Evolutionary conservation across 2,113 vertebrate species (phyloP), one percentile per base, ranked within the genome.

Genomic region (Eonycteris spelaea): DNA sequence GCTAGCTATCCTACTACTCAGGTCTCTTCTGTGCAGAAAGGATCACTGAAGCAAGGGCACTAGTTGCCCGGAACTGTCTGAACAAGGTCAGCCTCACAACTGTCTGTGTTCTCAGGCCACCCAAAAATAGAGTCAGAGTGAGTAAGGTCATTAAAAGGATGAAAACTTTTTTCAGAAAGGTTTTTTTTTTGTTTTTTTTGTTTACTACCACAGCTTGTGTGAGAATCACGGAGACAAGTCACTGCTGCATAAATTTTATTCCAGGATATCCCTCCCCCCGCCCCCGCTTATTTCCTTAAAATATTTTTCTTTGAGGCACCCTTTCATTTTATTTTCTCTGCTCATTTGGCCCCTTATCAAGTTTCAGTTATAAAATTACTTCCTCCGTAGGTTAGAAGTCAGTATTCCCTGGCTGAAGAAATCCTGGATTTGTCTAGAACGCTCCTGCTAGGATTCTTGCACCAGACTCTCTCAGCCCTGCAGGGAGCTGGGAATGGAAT

Each of bases 401-500:
- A 18, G 33, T 71, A 10, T 19, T 43, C 35, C 53, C 59, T 26
- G n/a, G 38, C 24, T 59, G 40, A 38, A 90, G 84, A 93, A 91
- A 45, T 63, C 40, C 68, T 90, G 92, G 18, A 13, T 80, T 90
- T 88, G 45, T 38, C 80, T 55, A n/a, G 53, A 59, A 45, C 43
- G 33, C 12, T 43, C 18, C 61, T 43, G 59, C 61, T 53, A 38
- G 55, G 22, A 15, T 80, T 67, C 73, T 83, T 55, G 11, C 26
- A 0, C 43, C 86, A 53, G 48, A 35, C 40, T 13, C 51, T 4
- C 43, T 26, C 3, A 30, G 38, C 75, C 70, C 92, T 55, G 53
- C 26, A 7, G 95, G 95, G 71, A 35, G 35, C 92, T 51, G 88
- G 88, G 82, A 95, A 78, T 30, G 82, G 97, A 95, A 96, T 97